Evolutionary conservation across 2,113 vertebrate species (phyloP), one percentile per base, ranked within the genome.

Genomic region (Malurus alboscapulatus): DNA sequence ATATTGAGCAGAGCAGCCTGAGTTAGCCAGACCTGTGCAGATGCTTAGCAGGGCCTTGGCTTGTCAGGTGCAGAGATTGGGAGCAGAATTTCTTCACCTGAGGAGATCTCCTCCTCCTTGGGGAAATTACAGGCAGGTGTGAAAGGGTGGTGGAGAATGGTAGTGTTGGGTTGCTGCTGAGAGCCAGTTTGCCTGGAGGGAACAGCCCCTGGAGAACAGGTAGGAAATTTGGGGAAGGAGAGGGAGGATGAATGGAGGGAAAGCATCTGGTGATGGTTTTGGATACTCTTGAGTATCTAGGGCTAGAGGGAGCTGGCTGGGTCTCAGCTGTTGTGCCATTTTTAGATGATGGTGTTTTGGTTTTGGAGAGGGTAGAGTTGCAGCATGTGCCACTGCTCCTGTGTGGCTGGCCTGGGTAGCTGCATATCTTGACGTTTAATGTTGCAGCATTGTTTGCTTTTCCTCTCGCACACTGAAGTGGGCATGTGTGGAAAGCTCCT

Each of bases 91-190:
- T 36, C 34, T 82, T 84, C 57, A 87, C 40, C 69, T 89, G 77
- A 62, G 34, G 29, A 53, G 25, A 11, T 75, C 15, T 42, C 12
- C 26, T 50, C 54, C 53, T 65, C 9, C 18, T 65, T 53, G 40
- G 68, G n/a, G 27, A 48, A 75, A 78, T 91, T 34, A 47, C 2
- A 34, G 53, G 36, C 21, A 29, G 25, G 5, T 75, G 63, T 72
- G 19, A 55, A 82, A 72, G 8, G 4, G 2, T 88, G 29, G 20
- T 59, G 30, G 59, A 29, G 32, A 11, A 32, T 0, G 14, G 9
- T 0, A 1, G 17, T 4, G 2, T 7, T 48, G 47, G 9, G 8
- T 8, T 4, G 4, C 0, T 63, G 38, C 38, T 44, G 30, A 16
- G 36, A 53, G 17, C 1, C 0, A 9, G 7, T 5, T 4, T 65